Conservation (phyloP, 2,888 invertebrate genomes). For the Venusia cambrica region DNA sequence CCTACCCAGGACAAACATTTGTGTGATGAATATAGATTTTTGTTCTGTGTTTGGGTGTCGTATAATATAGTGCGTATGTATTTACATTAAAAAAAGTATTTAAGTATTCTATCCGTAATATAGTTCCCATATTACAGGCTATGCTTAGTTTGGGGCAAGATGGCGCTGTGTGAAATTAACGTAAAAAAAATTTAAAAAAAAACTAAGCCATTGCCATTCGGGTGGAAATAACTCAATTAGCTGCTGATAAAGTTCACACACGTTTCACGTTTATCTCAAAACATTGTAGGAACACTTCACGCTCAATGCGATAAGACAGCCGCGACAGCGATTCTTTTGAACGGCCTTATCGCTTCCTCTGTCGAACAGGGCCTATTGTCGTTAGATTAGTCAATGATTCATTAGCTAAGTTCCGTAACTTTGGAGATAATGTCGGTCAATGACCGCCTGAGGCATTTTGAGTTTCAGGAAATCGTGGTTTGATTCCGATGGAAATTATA, state of each 20-base stretch:
- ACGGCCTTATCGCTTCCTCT: conserved; percentile 67
- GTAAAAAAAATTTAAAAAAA: too few relatives aligned
- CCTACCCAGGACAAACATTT: too few relatives aligned
- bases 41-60: too few relatives aligned
- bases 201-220: too few relatives aligned
- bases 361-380: conserved; percentile 56
- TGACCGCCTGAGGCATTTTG: conserved; percentile 24
- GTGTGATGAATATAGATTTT: too few relatives aligned
- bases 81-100: too few relatives aligned
- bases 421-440: conserved; percentile 33
- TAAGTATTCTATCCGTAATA: too few relatives aligned
- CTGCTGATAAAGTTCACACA: conserved; percentile 27
- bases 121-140: too few relatives aligned
- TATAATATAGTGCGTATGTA: too few relatives aligned
- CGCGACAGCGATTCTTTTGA: conserved; percentile 55
- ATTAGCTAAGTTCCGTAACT: conserved; percentile 44
- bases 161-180: too few relatives aligned
- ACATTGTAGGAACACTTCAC: conserved; percentile 30
- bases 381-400: conserved; percentile 66
- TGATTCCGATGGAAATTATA: conserved; percentile 16
- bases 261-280: conserved; percentile 23
- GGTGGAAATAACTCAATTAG: too few relatives aligned
- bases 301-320: conserved; percentile 51
- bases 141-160: too few relatives aligned
- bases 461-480: conserved; percentile 23